Percentiles rank a stretch among this genome's conserved stretches.
Conservation (phyloP, 1,140 invertebrate species). For the Platyura marginata region DNA sequence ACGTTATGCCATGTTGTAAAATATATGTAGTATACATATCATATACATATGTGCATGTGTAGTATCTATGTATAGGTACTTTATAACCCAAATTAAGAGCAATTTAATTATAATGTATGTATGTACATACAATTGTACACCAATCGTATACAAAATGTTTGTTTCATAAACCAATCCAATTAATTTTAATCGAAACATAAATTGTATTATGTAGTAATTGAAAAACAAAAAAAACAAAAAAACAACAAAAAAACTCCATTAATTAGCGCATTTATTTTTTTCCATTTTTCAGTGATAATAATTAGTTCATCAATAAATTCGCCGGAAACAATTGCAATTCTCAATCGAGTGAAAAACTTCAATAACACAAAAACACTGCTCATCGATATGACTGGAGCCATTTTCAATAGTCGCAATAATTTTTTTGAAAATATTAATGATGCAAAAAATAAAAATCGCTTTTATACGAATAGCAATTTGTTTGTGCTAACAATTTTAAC, state of each 20-base stretch:
- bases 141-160: too few relatives aligned
- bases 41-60: too few relatives aligned
- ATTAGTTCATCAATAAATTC: constrained; percentile 3
- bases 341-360: not conserved
- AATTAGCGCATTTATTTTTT: constrained; percentile 3
- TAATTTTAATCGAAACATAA: not conserved
- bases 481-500: constrained; percentile 21
- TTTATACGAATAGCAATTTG: constrained; percentile 12
- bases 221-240: not conserved
- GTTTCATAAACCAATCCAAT: not conserved
- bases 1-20: too few relatives aligned
- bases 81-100: too few relatives aligned
- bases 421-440: constrained; percentile 21
- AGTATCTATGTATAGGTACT: too few relatives aligned
- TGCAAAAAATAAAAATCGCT: constrained; percentile 6
- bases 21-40: too few relatives aligned
- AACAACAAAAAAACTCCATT: not conserved
- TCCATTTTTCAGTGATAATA: constrained; percentile 4
- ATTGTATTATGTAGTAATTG: not conserved
- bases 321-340: not conserved
- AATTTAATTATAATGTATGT: too few relatives aligned
- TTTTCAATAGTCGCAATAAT: constrained; percentile 18
- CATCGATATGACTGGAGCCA: constrained; percentile 20
- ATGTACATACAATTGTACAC: too few relatives aligned
- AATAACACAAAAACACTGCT: constrained; percentile 17